Evolutionary conservation across 2,888 invertebrate species (phyloP), one percentile per base, ranked within the genome.

Genomic region (Luperina nickerlii): DNA sequence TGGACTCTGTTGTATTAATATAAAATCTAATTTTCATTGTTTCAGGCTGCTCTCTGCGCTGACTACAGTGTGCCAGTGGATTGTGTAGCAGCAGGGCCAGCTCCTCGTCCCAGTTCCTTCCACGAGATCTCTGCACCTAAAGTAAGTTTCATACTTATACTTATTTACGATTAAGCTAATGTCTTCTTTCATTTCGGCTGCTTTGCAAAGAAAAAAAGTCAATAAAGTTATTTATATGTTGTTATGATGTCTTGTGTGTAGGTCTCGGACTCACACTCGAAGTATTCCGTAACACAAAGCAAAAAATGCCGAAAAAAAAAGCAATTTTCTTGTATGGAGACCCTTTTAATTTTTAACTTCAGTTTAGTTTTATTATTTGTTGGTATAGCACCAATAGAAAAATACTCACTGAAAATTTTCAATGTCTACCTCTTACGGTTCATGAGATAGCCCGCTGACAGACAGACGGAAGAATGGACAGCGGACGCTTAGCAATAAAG

Each of bases 31-130:
- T 76, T 80, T 79, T 57, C 13, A 82, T 93, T 88, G 88, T 95
- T 98, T 6, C 97, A 98, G 98, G 98, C 98, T 92, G 98, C 98
- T 87, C 97, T 98, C 90, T 98, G 98, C 95, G 98, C 98, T 93
- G 98, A 98, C 95, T 98, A 98, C 96, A 98, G 98, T 96, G 97
- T 98, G 90, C 98, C 98, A 74, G 98, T 98, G 90, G 98, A 98
- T 96, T 98, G 98, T 94, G 98, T 98, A 88, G 97, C 97, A 84
- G 98, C 97, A 94, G 98, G 96, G 95, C 98, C 95, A 95, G 98
- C 96, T 95, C 98, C 94, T 94, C 97, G 95, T 94, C 98, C 94
- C 95, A 98, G 97, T 97, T 97, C 97, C 69, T 96, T 97, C 97
- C 97, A 97, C 91, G 97, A 96, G 89, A 96, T 96, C 87, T 96